Percentiles rank a stretch among this genome's conserved stretches.
Evolutionary conservation across 2,797 vertebrate genomes (phyloP).

Genomic region (Dallia pectoralis): DNA sequence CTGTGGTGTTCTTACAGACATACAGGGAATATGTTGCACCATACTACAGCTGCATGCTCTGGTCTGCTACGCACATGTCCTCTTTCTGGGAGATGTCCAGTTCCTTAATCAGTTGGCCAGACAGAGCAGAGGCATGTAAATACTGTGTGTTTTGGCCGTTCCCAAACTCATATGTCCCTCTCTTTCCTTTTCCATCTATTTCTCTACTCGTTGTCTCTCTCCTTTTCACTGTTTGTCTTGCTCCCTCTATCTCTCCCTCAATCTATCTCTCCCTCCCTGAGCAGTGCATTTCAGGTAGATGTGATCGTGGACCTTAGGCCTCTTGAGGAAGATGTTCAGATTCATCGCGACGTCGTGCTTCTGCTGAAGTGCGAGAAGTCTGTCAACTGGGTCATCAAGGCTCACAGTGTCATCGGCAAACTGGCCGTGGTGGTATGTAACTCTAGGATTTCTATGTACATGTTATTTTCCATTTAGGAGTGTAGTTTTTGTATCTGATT

Average conservation of each 20-base stretch:
- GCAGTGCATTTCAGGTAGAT: constrained; percentile 94
- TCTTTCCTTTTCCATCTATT: constrained; percentile 17
- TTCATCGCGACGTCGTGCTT: constrained; percentile 82
- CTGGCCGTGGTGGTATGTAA: constrained; percentile 87
- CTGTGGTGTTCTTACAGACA: constrained; percentile 24
- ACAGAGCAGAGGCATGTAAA: constrained; percentile 77
- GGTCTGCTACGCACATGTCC: constrained; percentile 80
- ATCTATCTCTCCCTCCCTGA: constrained; percentile 21
- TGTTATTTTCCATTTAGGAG: background rate
- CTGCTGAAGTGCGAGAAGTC: constrained; percentile 90
- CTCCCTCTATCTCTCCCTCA: constrained; percentile 18
- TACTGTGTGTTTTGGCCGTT: constrained; percentile 61
- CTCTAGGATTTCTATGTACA: background rate
- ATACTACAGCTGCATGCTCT: constrained; percentile 69
- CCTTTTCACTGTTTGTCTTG: constrained; percentile 23
- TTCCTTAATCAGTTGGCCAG: constrained; percentile 93
- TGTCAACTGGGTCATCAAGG: constrained; percentile 96
- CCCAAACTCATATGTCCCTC: constrained; percentile 21
- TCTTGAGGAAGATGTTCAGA: constrained; percentile 67
- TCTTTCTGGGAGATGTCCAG: constrained; percentile 81
- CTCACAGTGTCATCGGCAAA: constrained; percentile 80
- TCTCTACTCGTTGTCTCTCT: constrained; percentile 23
- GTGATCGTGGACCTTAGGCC: constrained; percentile 90
- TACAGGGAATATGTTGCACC: constrained; percentile 54
- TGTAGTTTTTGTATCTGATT: constrained; percentile 8